Evolutionary conservation across 2,797 vertebrate genomes (phyloP).

Genomic region (Selene dorsalis): DNA sequence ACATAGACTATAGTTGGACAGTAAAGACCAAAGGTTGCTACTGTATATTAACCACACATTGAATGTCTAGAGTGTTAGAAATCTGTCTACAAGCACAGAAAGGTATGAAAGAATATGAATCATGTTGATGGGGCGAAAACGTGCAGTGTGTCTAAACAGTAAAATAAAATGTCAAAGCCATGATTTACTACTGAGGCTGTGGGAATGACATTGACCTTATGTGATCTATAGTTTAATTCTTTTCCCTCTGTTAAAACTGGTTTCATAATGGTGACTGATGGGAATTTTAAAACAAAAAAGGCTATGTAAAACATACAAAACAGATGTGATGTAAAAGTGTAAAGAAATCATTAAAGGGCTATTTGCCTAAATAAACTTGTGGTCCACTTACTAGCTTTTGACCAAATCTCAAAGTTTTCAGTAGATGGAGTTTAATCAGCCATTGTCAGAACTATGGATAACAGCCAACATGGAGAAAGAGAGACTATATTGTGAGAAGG

Average conservation of each 20-base stretch:
- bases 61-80: constrained; percentile 16
- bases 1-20: constrained; percentile 9
- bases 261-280: background rate
- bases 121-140: constrained; percentile 3
- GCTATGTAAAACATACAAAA: background rate
- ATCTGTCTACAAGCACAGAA: constrained; percentile 7
- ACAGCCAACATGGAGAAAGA: background rate
- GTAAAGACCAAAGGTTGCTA: constrained; percentile 35
- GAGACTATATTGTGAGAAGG: background rate
- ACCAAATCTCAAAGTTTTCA: too few species aligned
- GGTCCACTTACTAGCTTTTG: too few species aligned
- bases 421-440: background rate
- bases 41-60: constrained; percentile 1
- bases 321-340: background rate
- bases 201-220: constrained; percentile 23
- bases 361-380: too few species aligned
- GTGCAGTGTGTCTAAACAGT: background rate
- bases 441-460: background rate
- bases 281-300: background rate
- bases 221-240: background rate
- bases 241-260: background rate
- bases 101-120: background rate
- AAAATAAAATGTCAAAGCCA: constrained; percentile 38
- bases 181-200: constrained; percentile 16
- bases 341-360: too few species aligned